Percentiles rank a stretch among this genome's conserved stretches.
Evolutionary conservation across 2,797 vertebrate genomes (phyloP).

Genomic region (Lepidocolaptes lacrymiger): DNA sequence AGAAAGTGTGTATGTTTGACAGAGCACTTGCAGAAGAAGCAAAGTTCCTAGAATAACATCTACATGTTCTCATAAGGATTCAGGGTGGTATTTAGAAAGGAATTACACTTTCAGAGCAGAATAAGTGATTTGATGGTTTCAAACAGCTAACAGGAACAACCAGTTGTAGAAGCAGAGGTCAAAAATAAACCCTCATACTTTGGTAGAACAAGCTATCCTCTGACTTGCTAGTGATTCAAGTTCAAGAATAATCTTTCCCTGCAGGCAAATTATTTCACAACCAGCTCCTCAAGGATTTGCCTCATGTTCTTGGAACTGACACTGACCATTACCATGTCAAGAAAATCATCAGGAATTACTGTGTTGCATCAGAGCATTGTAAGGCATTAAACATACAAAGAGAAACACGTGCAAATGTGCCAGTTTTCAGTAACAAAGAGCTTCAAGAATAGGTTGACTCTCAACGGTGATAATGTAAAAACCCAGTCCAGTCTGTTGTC

Average conservation of each 20-base stretch:
- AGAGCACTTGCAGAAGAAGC: neutral
- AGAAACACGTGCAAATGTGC: neutral
- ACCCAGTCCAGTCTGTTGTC: neutral
- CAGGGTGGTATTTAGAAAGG: neutral
- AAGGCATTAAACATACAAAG: neutral
- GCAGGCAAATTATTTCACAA: neutral
- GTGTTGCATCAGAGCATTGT: neutral
- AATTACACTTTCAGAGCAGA: neutral
- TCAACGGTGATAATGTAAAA: neutral
- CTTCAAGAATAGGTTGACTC: neutral
- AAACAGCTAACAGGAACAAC: neutral
- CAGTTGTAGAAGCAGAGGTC: neutral
- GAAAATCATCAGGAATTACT: neutral
- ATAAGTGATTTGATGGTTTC: neutral
- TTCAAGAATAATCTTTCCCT: neutral
- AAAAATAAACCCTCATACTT: neutral
- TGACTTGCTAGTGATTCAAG: neutral
- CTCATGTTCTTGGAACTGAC: neutral
- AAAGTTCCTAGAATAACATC: neutral
- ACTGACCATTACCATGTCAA: neutral
- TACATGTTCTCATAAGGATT: neutral
- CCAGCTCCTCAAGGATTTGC: neutral
- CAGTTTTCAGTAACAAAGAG: neutral
- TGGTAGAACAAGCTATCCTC: neutral
- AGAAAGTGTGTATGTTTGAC: neutral